These are phyloP conservation scores for Tupaia tana DNA, from an alignment of 2,113 vertebrate genomes.

Conservation along the genomic window DNA sequence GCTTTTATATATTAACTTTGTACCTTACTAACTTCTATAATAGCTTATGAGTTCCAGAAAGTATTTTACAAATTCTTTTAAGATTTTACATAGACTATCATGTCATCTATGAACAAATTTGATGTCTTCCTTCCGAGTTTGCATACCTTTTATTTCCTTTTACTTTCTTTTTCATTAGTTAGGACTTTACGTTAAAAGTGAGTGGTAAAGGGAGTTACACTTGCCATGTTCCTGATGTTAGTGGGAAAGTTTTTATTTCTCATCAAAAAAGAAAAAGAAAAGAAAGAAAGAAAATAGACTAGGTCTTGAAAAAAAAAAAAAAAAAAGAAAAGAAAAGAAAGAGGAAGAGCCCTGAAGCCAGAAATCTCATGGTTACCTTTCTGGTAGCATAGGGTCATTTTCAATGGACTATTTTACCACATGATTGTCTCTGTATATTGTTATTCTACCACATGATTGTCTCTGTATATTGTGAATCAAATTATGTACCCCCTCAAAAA, in stretches of 20 bases:
- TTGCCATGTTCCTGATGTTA: neutral
- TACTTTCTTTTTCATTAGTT: neutral
- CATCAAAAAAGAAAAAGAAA: neutral
- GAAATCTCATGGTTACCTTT: slow-evolving; percentile 60
- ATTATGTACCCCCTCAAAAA: neutral
- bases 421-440: too few relatives aligned
- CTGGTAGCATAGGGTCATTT: slow-evolving; percentile 64
- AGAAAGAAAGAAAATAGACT: neutral
- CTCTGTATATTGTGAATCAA: neutral
- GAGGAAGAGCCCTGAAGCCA: neutral
- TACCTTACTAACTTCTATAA: neutral
- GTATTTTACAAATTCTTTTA: neutral
- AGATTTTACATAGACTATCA: neutral
- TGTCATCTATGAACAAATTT: neutral
- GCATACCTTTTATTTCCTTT: neutral
- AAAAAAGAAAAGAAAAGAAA: neutral
- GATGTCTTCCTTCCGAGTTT: neutral
- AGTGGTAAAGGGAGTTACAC: neutral
- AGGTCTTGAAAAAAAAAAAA: neutral
- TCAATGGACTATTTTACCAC: slow-evolving; percentile 62
- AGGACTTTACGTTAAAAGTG: neutral
- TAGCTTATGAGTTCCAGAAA: neutral
- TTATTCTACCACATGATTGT: slow-evolving; percentile 60
- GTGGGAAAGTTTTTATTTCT: neutral
- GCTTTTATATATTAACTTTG: neutral